Evolutionary conservation across 2,797 vertebrate species (phyloP), one percentile per base, ranked within the genome.

Genomic region (Aldrovandia affinis): DNA sequence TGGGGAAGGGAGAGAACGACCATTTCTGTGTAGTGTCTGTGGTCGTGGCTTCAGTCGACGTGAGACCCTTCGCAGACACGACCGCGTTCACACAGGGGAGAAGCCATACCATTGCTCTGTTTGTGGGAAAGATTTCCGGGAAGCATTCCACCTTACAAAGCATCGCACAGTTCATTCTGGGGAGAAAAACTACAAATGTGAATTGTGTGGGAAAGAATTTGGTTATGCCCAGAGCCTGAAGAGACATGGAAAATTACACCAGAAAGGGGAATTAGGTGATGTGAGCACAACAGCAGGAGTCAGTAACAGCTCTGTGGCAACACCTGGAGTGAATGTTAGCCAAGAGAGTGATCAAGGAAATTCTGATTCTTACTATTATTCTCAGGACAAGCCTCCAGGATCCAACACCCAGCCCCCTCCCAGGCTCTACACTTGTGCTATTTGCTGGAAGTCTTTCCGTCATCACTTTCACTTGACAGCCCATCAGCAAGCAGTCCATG

Each of bases 91-190:
- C 92, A 98, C 97, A 0, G 97, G 97, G 0, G 97, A 98, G 91
- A 98, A 98, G 88, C 97, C 97, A 0, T 97, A 98, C 86, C 94
- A 97, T 88, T 99, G 97, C 14, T 95, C 96, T 0, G 95, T 99
- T 0, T 99, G 97, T 0, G 97, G 97, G 0, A 99, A 99, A 88
- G 95, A 96, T 87, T 98, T 99, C 92, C 95, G 97, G 0, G 97
- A 99, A 87, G 97, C 97, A 14, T 99, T 99, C 93, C 97, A 99
- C 93, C 96, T 99, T 87, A 97, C 97, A 86, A 99, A 99, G 86
- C 98, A 99, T 87, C 96, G 97, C 82, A 98, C 97, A 0, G 98
- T 99, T 88, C 97, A 98, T 93, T 98, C 97, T 0, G 96, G 97
- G 0, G 96, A 97, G 82, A 96, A 98, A 87, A 98, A 98, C 90